Evolutionary conservation across 2,797 vertebrate genomes (phyloP).

Genomic region (Sebastiscus tertius): DNA sequence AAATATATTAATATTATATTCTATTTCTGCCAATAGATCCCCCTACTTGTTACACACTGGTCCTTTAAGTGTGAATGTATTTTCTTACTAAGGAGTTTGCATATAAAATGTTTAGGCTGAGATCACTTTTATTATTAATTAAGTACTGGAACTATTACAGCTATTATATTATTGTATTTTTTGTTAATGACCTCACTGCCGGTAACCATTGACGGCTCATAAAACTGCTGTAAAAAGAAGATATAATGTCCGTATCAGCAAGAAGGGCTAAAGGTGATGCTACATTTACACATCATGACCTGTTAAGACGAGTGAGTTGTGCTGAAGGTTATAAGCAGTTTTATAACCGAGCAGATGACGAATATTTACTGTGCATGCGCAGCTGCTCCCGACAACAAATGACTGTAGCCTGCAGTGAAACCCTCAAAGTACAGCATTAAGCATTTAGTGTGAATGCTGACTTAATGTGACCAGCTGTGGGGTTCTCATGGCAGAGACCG

Average conservation of each 20-base stretch:
- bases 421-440: slow-evolving; percentile 27
- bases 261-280: neutral
- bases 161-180: neutral
- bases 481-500: slow-evolving; percentile 2
- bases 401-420: slow-evolving; percentile 22
- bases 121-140: neutral
- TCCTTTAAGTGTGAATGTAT: neutral
- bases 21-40: fast-evolving
- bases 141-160: neutral
- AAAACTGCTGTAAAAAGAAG: neutral
- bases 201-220: neutral
- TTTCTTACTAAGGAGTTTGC: neutral
- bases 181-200: neutral
- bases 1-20: neutral
- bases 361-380: slow-evolving; percentile 1
- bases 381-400: slow-evolving; percentile 29
- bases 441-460: slow-evolving; percentile 29
- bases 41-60: neutral
- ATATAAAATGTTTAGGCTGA: neutral
- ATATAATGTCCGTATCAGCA: neutral
- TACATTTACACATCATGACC: neutral
- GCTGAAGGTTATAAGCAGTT: slow-evolving; percentile 4
- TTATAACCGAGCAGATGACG: slow-evolving; percentile 14
- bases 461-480: slow-evolving; percentile 33
- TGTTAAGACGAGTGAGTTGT: slow-evolving; percentile 13